phyloP scores from a whole-genome alignment of 2,113 vertebrate species.

The Percina caprodes region DNA sequence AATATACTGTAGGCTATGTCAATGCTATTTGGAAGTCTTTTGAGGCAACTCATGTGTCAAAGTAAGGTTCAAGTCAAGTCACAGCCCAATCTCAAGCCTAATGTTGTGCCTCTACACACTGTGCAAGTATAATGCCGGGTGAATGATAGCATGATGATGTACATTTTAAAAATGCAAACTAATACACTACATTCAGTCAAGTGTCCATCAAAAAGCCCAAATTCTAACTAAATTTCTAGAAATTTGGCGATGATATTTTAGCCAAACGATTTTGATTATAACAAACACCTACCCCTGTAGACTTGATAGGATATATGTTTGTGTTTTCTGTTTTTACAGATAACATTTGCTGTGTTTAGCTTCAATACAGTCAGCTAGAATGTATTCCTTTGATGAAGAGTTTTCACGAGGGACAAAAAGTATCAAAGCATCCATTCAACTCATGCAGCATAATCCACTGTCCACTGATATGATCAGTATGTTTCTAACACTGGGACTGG shows the following conservation, averaged over 20 bases:
- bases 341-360: background rate
- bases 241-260: background rate
- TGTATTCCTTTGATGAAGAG: slow-evolving; percentile 33
- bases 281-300: background rate
- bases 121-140: background rate
- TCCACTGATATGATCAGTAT: background rate
- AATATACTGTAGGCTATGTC: background rate
- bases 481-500: background rate
- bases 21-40: slow-evolving; percentile 9
- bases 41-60: background rate
- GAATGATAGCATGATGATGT: background rate
- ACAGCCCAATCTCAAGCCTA: background rate
- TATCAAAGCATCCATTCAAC: slow-evolving; percentile 47
- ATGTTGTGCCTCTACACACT: background rate
- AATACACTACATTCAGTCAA: background rate
- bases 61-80: slow-evolving; percentile 23
- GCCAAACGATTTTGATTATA: background rate
- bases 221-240: background rate
- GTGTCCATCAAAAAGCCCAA: background rate
- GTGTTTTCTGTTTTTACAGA: background rate
- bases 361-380: background rate
- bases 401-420: slow-evolving; percentile 22
- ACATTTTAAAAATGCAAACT: background rate
- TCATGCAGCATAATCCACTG: slow-evolving; percentile 16
- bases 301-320: background rate